Conservation (phyloP, 2,888 invertebrate species). For the Magallana nippona region DNA sequence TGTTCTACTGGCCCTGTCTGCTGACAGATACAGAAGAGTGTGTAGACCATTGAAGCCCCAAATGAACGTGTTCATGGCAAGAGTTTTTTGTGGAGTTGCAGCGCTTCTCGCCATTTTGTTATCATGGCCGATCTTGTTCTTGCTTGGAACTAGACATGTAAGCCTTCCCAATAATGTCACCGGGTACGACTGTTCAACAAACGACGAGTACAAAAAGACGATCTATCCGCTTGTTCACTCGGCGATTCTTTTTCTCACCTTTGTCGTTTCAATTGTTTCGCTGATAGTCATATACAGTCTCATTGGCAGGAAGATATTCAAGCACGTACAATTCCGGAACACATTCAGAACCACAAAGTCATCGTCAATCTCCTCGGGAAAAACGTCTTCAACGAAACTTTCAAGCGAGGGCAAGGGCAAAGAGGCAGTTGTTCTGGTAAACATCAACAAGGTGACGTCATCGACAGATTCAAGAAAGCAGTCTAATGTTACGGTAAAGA, state of each 20-base stretch:
- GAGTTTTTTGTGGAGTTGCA: conserved; percentile 2
- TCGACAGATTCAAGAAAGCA: neutral
- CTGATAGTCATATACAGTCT: conserved; percentile 45
- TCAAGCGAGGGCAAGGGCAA: neutral
- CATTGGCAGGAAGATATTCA: conserved; percentile 45
- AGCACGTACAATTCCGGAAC: conserved; percentile 39
- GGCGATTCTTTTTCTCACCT: conserved; percentile 43
- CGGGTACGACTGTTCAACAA: conserved; percentile 48
- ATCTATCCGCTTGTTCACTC: conserved; percentile 39
- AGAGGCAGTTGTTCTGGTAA: neutral
- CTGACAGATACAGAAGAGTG: conserved; percentile 46
- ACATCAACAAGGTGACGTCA: neutral
- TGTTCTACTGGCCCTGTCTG: conserved; percentile 41
- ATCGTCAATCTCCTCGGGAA: conserved; percentile 7
- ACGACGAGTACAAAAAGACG: conserved; percentile 43
- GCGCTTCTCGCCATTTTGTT: conserved; percentile 39
- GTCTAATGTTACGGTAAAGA: neutral
- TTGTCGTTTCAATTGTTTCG: conserved; percentile 45
- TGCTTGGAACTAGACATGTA: conserved; percentile 45
- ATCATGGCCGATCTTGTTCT: conserved; percentile 42
- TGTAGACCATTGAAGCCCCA: conserved; percentile 45
- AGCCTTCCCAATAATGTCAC: conserved; percentile 46
- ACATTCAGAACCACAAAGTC: conserved; percentile 10
- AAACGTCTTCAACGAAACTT: neutral
- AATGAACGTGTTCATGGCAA: conserved; percentile 39